Evolutionary conservation across 2,797 vertebrate genomes (phyloP).

Genomic region (Petrocephalus sullivani): DNA sequence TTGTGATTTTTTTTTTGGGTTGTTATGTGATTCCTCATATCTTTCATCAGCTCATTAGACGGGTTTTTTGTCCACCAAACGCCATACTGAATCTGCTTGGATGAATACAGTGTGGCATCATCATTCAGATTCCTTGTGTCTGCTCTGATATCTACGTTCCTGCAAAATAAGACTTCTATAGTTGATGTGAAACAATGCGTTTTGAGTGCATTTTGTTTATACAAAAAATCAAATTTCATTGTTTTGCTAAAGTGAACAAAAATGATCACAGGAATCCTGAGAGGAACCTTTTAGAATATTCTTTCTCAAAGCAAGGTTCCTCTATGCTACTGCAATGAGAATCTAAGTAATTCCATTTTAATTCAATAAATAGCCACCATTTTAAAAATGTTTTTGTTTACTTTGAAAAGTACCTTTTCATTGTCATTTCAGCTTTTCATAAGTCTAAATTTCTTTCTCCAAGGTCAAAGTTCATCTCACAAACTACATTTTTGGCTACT

Average conservation of each 20-base stretch:
- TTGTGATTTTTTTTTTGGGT: constrained; percentile 46
- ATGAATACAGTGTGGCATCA: constrained; percentile 60
- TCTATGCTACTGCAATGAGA: not conserved
- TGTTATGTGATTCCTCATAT: constrained; percentile 63
- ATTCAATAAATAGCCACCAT: not conserved
- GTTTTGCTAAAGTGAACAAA: not conserved
- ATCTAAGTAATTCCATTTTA: not conserved
- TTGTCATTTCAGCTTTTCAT: not conserved
- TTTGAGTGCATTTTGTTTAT: not conserved
- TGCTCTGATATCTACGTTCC: constrained; percentile 37
- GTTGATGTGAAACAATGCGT: not conserved
- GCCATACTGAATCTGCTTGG: constrained; percentile 54
- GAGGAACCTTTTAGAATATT: not conserved
- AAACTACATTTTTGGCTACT: not conserved
- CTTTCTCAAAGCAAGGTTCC: not conserved
- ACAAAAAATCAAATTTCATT: not conserved
- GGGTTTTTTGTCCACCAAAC: constrained; percentile 36
- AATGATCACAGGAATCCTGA: not conserved
- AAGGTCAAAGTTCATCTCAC: not conserved
- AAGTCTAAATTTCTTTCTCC: not conserved
- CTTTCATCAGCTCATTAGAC: constrained; percentile 70
- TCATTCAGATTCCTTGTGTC: constrained; percentile 39
- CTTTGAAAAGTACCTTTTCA: not conserved
- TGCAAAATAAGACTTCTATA: constrained; percentile 20
- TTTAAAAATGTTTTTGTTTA: not conserved